A percentile compares a stretch with the other conserved stretches of the same genome.
Evolutionary conservation across 2,888 invertebrate species (phyloP).

Genomic region (Hofmannophila pseudospretella): DNA sequence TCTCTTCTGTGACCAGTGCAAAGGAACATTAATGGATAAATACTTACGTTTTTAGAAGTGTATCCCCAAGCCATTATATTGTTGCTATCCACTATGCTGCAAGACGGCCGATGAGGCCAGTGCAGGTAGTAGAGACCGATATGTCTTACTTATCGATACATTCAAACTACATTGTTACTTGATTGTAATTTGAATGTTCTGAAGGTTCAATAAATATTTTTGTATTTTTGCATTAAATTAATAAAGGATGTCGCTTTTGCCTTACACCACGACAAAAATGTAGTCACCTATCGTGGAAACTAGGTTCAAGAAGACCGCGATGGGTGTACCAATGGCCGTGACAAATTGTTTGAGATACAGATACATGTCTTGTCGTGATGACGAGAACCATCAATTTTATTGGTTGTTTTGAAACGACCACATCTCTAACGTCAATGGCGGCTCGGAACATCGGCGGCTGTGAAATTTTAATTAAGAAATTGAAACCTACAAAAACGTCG

Average conservation of each 20-base stretch:
- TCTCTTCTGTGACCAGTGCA: too few species aligned
- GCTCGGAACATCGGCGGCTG: constrained; percentile 5
- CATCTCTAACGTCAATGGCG: constrained; percentile 1
- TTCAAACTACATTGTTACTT: too few species aligned
- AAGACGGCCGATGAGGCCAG: too few species aligned
- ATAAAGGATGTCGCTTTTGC: constrained; percentile 9
- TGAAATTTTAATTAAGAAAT: constrained; percentile 10
- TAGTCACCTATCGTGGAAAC: constrained; percentile 40
- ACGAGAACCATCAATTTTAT: constrained; percentile 36
- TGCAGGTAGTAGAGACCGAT: too few species aligned
- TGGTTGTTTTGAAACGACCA: constrained; percentile 28
- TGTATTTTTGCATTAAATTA: too few species aligned
- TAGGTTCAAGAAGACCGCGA: constrained; percentile 33
- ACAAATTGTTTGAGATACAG: constrained; percentile 45
- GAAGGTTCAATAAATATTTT: too few species aligned
- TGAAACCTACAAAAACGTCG: background rate
- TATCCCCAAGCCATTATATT: too few species aligned
- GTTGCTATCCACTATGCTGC: too few species aligned
- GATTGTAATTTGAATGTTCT: too few species aligned
- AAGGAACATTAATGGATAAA: too few species aligned
- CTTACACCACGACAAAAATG: constrained; percentile 25
- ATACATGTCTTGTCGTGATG: constrained; percentile 29
- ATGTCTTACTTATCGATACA: too few species aligned
- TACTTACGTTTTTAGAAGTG: too few species aligned
- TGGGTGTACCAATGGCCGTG: constrained; percentile 43